phyloP scores from a whole-genome alignment of 2,113 vertebrate genomes.

The Xiphophorus couchianus region DNA sequence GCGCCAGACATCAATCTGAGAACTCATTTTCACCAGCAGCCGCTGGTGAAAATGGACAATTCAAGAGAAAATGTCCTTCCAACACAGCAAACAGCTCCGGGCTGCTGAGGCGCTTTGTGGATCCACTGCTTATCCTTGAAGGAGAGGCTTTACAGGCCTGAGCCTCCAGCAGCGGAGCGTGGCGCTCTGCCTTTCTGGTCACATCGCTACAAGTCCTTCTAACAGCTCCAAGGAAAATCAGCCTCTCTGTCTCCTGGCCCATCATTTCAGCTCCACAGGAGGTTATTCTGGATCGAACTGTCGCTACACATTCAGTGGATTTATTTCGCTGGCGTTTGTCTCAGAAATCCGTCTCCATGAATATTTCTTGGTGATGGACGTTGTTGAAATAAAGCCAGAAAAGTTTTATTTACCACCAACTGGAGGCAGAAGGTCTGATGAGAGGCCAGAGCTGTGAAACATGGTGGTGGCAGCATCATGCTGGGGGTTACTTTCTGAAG shows the following conservation, averaged over 20 bases:
- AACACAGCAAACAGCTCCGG: constrained; percentile 25
- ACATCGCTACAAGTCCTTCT: neutral
- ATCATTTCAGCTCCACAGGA: neutral
- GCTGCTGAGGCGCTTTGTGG: constrained; percentile 3
- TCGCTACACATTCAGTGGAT: too few species aligned
- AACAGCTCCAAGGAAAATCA: neutral
- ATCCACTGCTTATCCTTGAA: constrained; percentile 24
- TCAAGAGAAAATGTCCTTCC: constrained; percentile 28
- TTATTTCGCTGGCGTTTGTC: too few species aligned
- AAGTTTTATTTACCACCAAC: too few species aligned
- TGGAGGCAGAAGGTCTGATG: too few species aligned
- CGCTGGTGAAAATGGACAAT: constrained; percentile 33
- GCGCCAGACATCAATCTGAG: constrained; percentile 9
- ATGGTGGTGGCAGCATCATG: too few species aligned
- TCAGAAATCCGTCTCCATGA: too few species aligned
- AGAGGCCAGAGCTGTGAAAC: too few species aligned
- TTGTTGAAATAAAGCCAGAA: too few species aligned
- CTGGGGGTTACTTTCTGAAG: too few species aligned
- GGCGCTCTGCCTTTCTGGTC: constrained; percentile 2
- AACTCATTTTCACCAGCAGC: constrained; percentile 6
- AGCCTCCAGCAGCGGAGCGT: neutral
- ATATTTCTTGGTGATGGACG: too few species aligned
- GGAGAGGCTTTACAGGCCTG: constrained; percentile 19
- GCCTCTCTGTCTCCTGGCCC: too few species aligned
- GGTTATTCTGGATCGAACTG: neutral